Conservation (phyloP, 1,140 invertebrate species). For the Trichoplusia ni region DNA sequence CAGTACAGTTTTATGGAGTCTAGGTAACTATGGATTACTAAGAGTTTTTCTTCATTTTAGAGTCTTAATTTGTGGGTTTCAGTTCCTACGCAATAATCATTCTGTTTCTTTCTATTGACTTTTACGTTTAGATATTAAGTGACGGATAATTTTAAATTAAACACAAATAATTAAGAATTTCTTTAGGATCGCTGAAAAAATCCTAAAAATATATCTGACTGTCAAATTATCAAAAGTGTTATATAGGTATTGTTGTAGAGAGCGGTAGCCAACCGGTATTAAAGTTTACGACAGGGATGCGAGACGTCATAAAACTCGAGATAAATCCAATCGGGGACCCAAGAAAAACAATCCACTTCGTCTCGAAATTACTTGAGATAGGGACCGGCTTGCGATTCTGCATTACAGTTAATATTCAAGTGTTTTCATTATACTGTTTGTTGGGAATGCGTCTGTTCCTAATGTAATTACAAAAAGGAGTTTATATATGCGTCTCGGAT, state of each 20-base stretch:
- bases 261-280: slow-evolving; percentile 68
- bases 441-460: too few species aligned
- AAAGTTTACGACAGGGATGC: slow-evolving; percentile 77
- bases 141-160: too few species aligned
- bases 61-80: too few species aligned
- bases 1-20: background rate
- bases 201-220: background rate
- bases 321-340: slow-evolving; percentile 74
- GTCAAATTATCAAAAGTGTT: slow-evolving; percentile 26
- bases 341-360: slow-evolving; percentile 76
- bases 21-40: too few species aligned
- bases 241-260: slow-evolving; percentile 40
- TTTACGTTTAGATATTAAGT: too few species aligned
- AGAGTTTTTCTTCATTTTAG: too few species aligned
- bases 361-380: slow-evolving; percentile 63
- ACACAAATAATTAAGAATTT: too few species aligned
- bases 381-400: slow-evolving; percentile 28
- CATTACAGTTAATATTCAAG: slow-evolving; percentile 41
- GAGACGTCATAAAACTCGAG: slow-evolving; percentile 75
- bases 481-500: too few species aligned
- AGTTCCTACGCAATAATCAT: too few species aligned
- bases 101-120: too few species aligned
- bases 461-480: too few species aligned
- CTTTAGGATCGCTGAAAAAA: background rate
- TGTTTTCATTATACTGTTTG: slow-evolving; percentile 1